Evolutionary conservation across 2,888 invertebrate genomes (phyloP).

Genomic region (Thereva nobilitata): DNA sequence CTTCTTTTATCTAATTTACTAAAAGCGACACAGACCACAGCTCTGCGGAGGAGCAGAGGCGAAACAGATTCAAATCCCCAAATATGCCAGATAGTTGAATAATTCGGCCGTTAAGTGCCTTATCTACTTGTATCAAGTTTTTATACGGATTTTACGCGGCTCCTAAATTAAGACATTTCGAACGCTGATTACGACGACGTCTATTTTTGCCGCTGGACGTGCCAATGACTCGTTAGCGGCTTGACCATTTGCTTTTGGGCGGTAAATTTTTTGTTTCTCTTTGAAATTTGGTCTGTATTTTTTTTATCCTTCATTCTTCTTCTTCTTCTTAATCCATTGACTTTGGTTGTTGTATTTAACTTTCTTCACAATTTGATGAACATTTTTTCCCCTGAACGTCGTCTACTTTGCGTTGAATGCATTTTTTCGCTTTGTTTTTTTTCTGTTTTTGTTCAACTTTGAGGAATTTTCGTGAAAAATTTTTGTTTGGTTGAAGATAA

Average conservation of each 20-base stretch:
- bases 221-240: constrained; percentile 23
- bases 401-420: not conserved
- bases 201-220: constrained; percentile 2
- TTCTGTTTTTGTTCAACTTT: not conserved
- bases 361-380: not conserved
- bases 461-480: no score
- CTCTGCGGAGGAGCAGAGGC: not conserved
- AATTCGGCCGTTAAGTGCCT: constrained; percentile 33
- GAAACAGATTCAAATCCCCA: constrained; percentile 24
- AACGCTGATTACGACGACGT: constrained; percentile 25
- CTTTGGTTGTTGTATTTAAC: no score
- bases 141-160: constrained; percentile 26
- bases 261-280: not conserved
- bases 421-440: not conserved
- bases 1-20: constrained; percentile 12
- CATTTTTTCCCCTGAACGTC: not conserved
- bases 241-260: constrained; percentile 2
- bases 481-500: no score
- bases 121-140: constrained; percentile 32
- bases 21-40: not conserved
- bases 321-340: no score
- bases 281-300: constrained; percentile 12
- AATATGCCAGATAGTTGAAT: constrained; percentile 33
- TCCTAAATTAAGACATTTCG: constrained; percentile 35
- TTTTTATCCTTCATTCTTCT: constrained; percentile 1